Evolutionary conservation across 1,140 invertebrate species (phyloP), one percentile per base, ranked within the genome.

Genomic region (Samia ricini): DNA sequence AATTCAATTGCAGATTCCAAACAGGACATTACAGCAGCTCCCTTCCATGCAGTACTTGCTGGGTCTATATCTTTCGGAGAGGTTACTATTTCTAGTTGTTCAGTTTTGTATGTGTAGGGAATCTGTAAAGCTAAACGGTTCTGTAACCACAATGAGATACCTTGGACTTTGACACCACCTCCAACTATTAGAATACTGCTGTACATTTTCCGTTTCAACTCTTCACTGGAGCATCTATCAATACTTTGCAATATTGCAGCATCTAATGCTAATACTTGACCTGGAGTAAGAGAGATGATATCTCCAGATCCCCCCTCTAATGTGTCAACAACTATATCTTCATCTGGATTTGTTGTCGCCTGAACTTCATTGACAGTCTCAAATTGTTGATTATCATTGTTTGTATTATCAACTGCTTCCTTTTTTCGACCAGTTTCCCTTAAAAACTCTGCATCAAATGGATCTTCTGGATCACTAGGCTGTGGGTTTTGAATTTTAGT

Each of bases 171-270:
- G 76, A 97, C 95, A 18, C 96, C 96, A 18, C 97, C 97, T 20
- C 98, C 97, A 26, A 99, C 96, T 0, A 99, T 93, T 10, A 99
- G 89, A 67, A 99, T 96, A 77, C 95, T 97, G 59, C 95, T 96
- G 76, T 98, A 98, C 97, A 99, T 98, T 91, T 98, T 97, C 20
- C 96, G 92, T 89, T 98, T 98, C 36, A 98, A 88, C 69, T 99
- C 98, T 65, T 98, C 97, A 22, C 92, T 95, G 4, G 93, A 93
- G 91, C 97, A 98, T 76, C 95, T 93, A 71, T 98, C 97, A 65
- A 99, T 98, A 76, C 97, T 97, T 79, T 97, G 95, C 15, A 98
- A 88, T 67, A 99, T 95, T 1, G 97, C 97, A 76, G 97, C 95
- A 90, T 99, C 97, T 21, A 99, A 83, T 2, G 96, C 95, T 60